A percentile compares a stretch with the other conserved stretches of the same genome.
Evolutionary conservation across 2,888 invertebrate species (phyloP).

Genomic region (Pantelozetes paolii): DNA sequence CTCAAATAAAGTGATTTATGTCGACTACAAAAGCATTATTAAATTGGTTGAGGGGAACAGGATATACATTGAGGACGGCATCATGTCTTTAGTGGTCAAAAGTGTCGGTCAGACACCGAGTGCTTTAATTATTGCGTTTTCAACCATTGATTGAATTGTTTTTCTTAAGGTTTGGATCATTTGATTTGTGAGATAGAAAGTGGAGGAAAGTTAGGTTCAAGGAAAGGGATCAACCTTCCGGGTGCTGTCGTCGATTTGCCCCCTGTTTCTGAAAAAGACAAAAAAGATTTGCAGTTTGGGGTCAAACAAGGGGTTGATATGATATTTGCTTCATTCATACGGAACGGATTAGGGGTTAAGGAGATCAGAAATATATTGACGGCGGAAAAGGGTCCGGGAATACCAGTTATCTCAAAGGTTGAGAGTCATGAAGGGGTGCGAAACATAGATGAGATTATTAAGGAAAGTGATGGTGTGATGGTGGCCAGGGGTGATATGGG

Average conservation of each 20-base stretch:
- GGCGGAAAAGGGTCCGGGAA: conserved; percentile 62
- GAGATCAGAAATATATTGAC: conserved; percentile 75
- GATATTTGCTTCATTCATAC: conserved; percentile 96
- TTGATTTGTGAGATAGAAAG: conserved; percentile 84
- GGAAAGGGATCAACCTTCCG: conserved; percentile 94
- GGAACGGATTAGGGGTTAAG: conserved; percentile 78
- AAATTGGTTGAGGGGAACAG: conserved; percentile 79
- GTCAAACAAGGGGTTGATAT: conserved; percentile 88
- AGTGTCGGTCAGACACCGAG: conserved; percentile 59
- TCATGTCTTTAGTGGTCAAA: conserved; percentile 83
- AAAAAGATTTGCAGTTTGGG: conserved; percentile 82
- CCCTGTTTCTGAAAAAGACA: conserved; percentile 95
- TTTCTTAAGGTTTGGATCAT: conserved; percentile 56
- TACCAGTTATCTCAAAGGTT: conserved; percentile 95
- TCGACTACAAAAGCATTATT: conserved; percentile 92
- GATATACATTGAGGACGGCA: conserved; percentile 91
- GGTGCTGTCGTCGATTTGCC: conserved; percentile 93
- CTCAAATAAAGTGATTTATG: conserved; percentile 66
- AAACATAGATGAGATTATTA: conserved; percentile 89
- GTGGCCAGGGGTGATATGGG: conserved; percentile 96
- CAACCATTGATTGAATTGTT: conserved; percentile 20
- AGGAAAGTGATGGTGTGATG: conserved; percentile 93
- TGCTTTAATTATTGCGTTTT: neutral
- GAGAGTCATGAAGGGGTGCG: conserved; percentile 97
- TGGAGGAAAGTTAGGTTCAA: conserved; percentile 86